Evolutionary conservation across 2,113 vertebrate species (phyloP), one percentile per base, ranked within the genome.

Genomic region (Panurus biarmicus): DNA sequence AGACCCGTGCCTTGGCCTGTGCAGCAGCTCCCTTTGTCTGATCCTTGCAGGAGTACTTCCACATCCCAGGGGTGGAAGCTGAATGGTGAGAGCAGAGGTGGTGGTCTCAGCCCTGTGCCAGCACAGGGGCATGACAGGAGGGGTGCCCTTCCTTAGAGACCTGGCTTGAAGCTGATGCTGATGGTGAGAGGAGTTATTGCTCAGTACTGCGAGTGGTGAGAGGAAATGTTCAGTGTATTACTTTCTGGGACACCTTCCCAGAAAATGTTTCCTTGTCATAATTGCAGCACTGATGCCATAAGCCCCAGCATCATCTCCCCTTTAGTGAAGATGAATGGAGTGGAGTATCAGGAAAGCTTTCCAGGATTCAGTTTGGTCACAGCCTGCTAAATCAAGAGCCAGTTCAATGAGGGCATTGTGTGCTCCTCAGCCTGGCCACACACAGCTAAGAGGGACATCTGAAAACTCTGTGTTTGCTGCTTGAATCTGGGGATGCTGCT

Each of bases 201-300:
- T 80, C 6, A 3, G 62, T 84, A 10, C 44, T 51, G 38, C 1
- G 2, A 61, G 22, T 12, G 1, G n/a, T 4, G 10, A 90, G 58
- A 66, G 84, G 81, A 89, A 83, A 25, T 17, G 21, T 70, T 84
- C 56, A 64, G 65, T 4, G 1, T 53, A 9, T 85, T 89, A 71
- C 74, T 26, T 66, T 62, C 73, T 94, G 91, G 87, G 93, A 95
- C 75, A 57, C 50, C 71, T 95, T 94, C 77, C 91, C 89, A 86
- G 90, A 90, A 93, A 92, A 28, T 0, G 1, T 94, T 93, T 91
- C 65, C 60, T 86, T 36, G 77, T 2, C 2, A 85, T 95, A 92
- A 94, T 94, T 87, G 82, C 61, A 87, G 77, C 54, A 42, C 17
- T 28, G 62, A 73, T 92, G 47, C 80, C 7, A 1, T 85, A 73